phyloP scores from a whole-genome alignment of 2,113 vertebrate species.

The Dasypus novemcinctus region DNA sequence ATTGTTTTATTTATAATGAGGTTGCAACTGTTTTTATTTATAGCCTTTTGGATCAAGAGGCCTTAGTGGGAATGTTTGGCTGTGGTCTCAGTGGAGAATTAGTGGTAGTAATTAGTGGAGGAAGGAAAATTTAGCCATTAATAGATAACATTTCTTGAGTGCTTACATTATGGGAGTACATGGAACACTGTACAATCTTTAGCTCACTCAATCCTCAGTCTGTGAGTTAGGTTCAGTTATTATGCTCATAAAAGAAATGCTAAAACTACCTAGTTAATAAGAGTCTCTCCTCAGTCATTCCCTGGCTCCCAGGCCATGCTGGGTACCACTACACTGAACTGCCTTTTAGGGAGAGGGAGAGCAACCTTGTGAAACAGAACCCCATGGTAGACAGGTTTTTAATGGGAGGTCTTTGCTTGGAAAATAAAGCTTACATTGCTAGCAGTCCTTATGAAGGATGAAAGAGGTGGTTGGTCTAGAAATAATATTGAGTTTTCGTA shows the following conservation, averaged over 20 bases:
- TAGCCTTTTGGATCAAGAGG: neutral
- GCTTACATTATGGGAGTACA: neutral
- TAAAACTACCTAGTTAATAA: neutral
- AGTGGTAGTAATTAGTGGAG: neutral
- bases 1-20: neutral
- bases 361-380: neutral
- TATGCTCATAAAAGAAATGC: neutral
- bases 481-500: neutral
- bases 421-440: neutral
- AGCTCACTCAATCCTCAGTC: neutral
- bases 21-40: neutral
- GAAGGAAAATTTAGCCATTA: neutral
- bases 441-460: neutral
- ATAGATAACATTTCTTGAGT: neutral
- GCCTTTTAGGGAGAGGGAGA: neutral
- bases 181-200: neutral
- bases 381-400: neutral
- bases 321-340: neutral
- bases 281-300: neutral
- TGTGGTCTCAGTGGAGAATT: neutral
- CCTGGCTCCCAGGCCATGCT: neutral
- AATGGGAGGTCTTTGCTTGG: neutral
- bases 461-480: neutral
- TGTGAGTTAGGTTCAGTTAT: neutral
- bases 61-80: neutral